These are phyloP conservation scores for Dichetophora obliterata DNA, from an alignment of 2,888 invertebrate genomes.

Conservation along the genomic window DNA sequence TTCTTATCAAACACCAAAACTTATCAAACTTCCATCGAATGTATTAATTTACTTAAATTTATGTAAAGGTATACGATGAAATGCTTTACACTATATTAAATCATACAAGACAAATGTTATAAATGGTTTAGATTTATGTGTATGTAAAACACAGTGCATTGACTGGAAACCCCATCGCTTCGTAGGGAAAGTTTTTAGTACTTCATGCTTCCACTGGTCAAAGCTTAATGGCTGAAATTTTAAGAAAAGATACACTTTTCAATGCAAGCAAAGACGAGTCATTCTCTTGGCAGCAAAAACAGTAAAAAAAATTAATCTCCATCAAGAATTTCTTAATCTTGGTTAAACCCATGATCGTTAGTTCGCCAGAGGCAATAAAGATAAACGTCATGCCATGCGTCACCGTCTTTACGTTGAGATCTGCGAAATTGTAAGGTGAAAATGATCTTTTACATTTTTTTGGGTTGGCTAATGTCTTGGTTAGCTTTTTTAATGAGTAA, in stretches of 20 bases:
- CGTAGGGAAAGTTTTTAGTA: too few relatives aligned
- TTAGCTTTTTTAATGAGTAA: conserved; percentile 18
- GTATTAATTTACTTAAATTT: too few relatives aligned
- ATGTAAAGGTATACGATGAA: too few relatives aligned
- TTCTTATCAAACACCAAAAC: too few relatives aligned
- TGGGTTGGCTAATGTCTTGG: background rate
- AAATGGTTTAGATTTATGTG: background rate
- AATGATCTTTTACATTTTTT: background rate
- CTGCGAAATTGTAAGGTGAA: background rate
- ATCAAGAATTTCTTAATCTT: conserved; percentile 6
- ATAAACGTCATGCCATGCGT: conserved; percentile 49
- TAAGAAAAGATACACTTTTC: background rate
- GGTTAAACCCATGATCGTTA: conserved; percentile 18
- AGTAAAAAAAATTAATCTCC: background rate
- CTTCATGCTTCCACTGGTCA: too few relatives aligned
- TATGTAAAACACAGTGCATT: background rate
- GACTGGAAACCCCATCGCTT: background rate
- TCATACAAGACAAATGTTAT: too few relatives aligned
- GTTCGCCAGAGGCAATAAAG: conserved; percentile 51
- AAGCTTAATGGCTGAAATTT: too few relatives aligned
- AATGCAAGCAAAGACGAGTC: conserved; percentile 1
- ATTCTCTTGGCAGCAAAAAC: background rate
- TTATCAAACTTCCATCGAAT: too few relatives aligned
- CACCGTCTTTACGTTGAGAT: background rate
- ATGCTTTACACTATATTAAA: too few relatives aligned